Evolutionary conservation across 2,888 invertebrate genomes (phyloP), one percentile per base, ranked within the genome.

Genomic region (Latrodectus hesperus): DNA sequence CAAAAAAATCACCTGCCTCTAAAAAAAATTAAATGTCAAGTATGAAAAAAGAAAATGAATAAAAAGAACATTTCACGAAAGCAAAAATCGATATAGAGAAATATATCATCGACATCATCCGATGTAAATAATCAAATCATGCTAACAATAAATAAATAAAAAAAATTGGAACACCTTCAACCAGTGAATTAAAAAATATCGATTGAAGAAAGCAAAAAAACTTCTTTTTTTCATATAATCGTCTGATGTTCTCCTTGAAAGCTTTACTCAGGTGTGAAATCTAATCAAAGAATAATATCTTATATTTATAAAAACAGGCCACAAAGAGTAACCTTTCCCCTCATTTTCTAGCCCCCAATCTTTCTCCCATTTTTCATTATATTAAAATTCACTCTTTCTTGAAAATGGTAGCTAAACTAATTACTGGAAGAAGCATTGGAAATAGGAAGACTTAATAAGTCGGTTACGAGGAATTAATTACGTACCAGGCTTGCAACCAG

Each of bases 391-490:
- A 16, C 68, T 11, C 26, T 68, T 53, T 38, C 51, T 64, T 76
- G 17, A 51, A 52, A 74, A 73, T 67, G 75, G 71, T 79, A 75
- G 75, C 82, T 82, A 82, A 75, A 82, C 82, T 82, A 82, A 82
- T 82, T 82, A 82, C 60, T 52, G 22, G 26, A 53, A 68, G 53
- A 68, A 12, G 26, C 67, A 26, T 72, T 3, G 49, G 74, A 53
- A 75, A 75, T 75, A 60, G 75, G 82, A 82, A 68, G 70, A 75
- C 82, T 82, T 82, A 82, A 82, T 82, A 82, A 82, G 82, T 82
- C 82, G 82, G 82, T 75, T 82, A 82, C 70, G 82, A 82, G 82
- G 75, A 82, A 82, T 82, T 82, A 82, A 82, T 82, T 82, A 75
- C 75, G 82, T 74, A 49, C 70, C 9, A 38, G n/a, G 52, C 14